Evolutionary conservation across 2,797 vertebrate genomes (phyloP).

Genomic region (Fratercula arctica): DNA sequence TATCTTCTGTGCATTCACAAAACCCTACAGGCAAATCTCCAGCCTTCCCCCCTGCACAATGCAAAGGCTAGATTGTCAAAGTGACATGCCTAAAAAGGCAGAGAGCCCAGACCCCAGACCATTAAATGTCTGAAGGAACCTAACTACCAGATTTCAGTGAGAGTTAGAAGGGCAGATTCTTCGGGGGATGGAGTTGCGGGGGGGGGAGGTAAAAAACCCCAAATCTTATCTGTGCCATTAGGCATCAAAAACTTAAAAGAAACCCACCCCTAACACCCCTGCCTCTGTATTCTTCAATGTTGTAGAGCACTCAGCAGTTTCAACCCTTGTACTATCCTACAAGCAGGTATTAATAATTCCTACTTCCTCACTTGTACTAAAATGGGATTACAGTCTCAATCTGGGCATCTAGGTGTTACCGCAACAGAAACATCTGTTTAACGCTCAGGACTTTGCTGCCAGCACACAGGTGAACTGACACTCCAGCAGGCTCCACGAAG

Average conservation of each 20-base stretch:
- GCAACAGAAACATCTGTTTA: neutral
- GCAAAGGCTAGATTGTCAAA: neutral
- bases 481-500: neutral
- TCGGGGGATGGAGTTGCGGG: no score
- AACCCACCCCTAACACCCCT: no score
- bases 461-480: neutral
- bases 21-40: neutral
- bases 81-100: neutral
- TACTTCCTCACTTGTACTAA: neutral
- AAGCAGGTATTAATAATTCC: neutral
- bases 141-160: neutral
- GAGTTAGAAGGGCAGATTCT: neutral
- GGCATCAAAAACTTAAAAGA: neutral
- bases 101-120: neutral
- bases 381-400: neutral
- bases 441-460: neutral
- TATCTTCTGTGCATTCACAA: neutral
- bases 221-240: neutral
- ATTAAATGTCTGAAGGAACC: neutral
- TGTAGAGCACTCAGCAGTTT: neutral
- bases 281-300: neutral
- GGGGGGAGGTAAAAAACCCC: no score
- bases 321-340: neutral
- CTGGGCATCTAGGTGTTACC: neutral
- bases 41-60: neutral